Conservation (phyloP, 1,140 invertebrate genomes). For the Formica selysi region DNA sequence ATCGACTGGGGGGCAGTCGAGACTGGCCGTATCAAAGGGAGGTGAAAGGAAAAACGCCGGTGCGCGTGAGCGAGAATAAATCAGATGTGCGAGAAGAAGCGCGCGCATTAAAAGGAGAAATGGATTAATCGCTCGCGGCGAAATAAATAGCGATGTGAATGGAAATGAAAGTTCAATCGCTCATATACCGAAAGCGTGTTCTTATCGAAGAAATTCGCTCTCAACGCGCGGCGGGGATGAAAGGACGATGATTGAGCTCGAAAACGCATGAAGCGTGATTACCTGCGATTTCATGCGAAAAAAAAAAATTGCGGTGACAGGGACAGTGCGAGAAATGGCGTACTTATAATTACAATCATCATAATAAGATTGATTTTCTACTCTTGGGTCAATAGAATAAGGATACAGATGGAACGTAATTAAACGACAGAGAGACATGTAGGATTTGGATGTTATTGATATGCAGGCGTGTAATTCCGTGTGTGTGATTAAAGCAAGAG, state of each 20-base stretch:
- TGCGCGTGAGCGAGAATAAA: conserved; percentile 66
- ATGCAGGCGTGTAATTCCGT: background rate
- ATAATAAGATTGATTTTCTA: conserved; percentile 12
- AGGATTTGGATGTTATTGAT: background rate
- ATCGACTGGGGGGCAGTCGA: conserved; percentile 37
- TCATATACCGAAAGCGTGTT: background rate
- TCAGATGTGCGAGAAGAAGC: conserved; percentile 32
- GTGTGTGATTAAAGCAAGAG: background rate
- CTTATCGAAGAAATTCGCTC: background rate
- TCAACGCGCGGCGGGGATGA: background rate
- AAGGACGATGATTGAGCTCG: background rate
- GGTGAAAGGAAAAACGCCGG: conserved; percentile 67
- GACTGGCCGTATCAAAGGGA: conserved; percentile 39
- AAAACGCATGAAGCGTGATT: background rate
- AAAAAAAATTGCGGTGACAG: background rate
- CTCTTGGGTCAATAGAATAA: background rate
- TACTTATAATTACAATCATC: background rate
- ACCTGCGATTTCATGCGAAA: background rate
- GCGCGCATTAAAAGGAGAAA: conserved; percentile 62
- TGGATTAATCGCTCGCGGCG: conserved; percentile 65
- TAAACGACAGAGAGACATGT: background rate
- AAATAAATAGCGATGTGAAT: conserved; percentile 50
- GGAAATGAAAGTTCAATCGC: conserved; percentile 69
- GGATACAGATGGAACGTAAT: background rate
- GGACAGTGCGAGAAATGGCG: background rate